These are phyloP conservation scores for Pelochelys cantorii DNA, from an alignment of 2,797 vertebrate species.

Conservation along the genomic window DNA sequence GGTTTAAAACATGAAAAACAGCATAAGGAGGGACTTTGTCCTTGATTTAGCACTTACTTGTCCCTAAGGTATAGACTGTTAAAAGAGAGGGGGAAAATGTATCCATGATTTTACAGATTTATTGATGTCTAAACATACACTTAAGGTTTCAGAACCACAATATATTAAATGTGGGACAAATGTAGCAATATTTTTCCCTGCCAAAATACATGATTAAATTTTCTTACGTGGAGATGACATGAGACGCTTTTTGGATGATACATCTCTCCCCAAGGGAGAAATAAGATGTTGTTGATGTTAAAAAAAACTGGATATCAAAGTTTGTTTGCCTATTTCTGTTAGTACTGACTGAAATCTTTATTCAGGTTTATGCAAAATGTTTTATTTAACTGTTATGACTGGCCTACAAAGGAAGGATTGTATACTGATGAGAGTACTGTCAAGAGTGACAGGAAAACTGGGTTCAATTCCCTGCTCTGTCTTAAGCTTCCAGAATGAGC, in stretches of 20 bases:
- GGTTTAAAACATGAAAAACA: neutral
- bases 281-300: neutral
- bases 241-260: neutral
- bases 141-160: neutral
- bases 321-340: neutral
- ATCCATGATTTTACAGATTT: neutral
- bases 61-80: neutral
- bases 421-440: rapidly evolving
- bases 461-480: neutral
- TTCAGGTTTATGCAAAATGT: neutral
- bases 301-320: neutral
- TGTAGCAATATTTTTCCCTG: neutral
- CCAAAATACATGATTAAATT: rapidly evolving
- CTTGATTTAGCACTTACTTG: neutral
- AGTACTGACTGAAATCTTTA: neutral
- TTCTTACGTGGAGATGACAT: rapidly evolving
- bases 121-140: neutral
- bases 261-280: neutral
- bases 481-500: neutral
- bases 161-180: neutral
- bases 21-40: neutral
- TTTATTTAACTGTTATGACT: neutral
- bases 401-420: neutral
- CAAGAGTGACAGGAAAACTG: neutral
- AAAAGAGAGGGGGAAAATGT: neutral